phyloP scores from a whole-genome alignment of 2,888 invertebrate genomes.

The Amitus sp. region DNA sequence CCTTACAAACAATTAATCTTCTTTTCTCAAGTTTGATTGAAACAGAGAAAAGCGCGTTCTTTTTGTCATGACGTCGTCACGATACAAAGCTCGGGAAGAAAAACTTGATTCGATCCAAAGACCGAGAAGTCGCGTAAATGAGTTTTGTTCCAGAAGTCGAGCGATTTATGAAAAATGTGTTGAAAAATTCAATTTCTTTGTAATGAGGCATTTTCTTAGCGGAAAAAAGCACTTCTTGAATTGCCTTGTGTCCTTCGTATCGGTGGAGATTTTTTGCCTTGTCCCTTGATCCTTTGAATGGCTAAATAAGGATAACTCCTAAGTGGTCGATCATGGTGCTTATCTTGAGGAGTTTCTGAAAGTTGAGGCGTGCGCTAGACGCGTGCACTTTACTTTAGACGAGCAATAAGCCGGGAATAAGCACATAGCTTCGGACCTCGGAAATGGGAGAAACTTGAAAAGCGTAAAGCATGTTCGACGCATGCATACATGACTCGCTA shows the following conservation, averaged over 20 bases:
- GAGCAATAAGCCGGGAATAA: constrained; percentile 40
- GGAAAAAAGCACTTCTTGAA: not conserved
- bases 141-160: not conserved
- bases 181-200: not conserved
- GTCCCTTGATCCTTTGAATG: constrained; percentile 22
- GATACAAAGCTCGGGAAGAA: not conserved
- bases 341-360: constrained; percentile 36
- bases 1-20: no score
- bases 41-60: not conserved
- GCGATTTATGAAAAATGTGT: not conserved
- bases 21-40: not conserved
- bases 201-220: not conserved
- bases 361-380: constrained; percentile 36
- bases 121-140: not conserved
- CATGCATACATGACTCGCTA: constrained; percentile 20
- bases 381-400: constrained; percentile 37
- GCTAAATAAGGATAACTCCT: constrained; percentile 38
- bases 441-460: constrained; percentile 38
- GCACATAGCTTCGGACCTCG: constrained; percentile 37
- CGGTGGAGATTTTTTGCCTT: constrained; percentile 15
- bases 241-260: not conserved
- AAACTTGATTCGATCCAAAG: not conserved
- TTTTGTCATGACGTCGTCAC: not conserved
- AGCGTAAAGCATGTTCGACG: constrained; percentile 37
- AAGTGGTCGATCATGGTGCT: constrained; percentile 39